Evolutionary conservation across 2,113 vertebrate species (phyloP).

Genomic region (Tyrannus savana): DNA sequence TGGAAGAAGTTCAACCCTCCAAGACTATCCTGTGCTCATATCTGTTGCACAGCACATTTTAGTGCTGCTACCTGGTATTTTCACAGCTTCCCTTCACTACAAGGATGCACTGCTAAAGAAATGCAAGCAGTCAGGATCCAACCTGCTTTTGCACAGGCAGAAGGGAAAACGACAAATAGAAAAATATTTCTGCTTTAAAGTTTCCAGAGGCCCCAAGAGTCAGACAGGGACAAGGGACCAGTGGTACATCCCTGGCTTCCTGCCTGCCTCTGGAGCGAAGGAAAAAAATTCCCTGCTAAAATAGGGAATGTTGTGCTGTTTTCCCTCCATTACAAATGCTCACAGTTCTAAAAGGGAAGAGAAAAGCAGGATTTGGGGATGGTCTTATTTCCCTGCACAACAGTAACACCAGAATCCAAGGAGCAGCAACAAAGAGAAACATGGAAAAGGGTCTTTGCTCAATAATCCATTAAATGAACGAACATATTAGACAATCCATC

Average conservation of each 20-base stretch:
- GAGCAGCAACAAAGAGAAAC: not conserved
- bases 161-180: not conserved
- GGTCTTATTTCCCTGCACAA: not conserved
- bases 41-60: not conserved
- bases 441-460: not conserved
- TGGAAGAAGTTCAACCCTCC: not conserved
- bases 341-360: not conserved
- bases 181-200: not conserved
- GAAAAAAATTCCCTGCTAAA: not conserved
- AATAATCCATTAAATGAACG: not conserved
- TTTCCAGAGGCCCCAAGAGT: not conserved
- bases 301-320: not conserved
- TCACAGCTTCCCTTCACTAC: not conserved
- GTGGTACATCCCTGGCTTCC: fast-evolving
- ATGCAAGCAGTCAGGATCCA: not conserved
- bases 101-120: not conserved
- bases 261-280: not conserved
- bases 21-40: not conserved
- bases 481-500: not conserved
- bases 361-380: not conserved
- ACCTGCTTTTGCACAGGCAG: not conserved
- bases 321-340: not conserved
- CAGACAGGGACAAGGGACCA: not conserved
- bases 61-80: not conserved
- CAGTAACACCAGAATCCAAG: not conserved